phyloP scores from a whole-genome alignment of 2,797 vertebrate genomes.

The Rhinophrynus dorsalis region DNA sequence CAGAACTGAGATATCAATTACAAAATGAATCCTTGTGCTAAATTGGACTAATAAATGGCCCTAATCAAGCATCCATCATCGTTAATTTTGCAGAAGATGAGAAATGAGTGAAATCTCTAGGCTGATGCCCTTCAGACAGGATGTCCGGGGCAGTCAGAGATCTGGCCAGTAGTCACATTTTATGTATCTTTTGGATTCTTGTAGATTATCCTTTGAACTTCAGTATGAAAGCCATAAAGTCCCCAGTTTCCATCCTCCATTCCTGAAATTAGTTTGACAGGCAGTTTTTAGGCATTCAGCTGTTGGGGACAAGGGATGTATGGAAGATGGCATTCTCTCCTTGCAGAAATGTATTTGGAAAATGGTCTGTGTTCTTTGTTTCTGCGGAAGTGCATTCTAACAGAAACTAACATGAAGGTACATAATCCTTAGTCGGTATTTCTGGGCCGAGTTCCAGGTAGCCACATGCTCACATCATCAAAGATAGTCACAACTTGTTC shows the following conservation, averaged over 20 bases:
- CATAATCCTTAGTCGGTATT: too few species aligned
- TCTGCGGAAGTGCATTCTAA: too few species aligned
- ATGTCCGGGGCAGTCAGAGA: slow-evolving; percentile 28
- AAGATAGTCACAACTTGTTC: too few species aligned
- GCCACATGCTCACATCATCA: too few species aligned
- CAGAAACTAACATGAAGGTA: too few species aligned
- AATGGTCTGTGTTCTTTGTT: too few species aligned
- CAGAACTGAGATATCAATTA: slow-evolving; percentile 85
- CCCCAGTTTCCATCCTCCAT: not conserved
- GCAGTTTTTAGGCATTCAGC: too few species aligned
- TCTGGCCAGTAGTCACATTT: not conserved
- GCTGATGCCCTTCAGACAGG: slow-evolving; percentile 54
- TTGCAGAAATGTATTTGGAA: too few species aligned
- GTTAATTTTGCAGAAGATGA: slow-evolving; percentile 54
- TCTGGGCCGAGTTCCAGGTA: too few species aligned
- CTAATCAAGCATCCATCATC: slow-evolving; percentile 82
- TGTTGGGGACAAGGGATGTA: too few species aligned
- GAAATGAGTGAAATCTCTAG: slow-evolving; percentile 73
- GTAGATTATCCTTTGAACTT: not conserved
- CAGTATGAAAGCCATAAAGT: not conserved
- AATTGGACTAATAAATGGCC: slow-evolving; percentile 82
- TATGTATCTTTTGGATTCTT: not conserved
- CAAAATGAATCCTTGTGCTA: slow-evolving; percentile 79
- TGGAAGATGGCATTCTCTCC: too few species aligned
- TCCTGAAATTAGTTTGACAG: not conserved